These are phyloP conservation scores for Drosophila sp. DNA, from an alignment of 1,140 invertebrate species.

Conservation along the genomic window DNA sequence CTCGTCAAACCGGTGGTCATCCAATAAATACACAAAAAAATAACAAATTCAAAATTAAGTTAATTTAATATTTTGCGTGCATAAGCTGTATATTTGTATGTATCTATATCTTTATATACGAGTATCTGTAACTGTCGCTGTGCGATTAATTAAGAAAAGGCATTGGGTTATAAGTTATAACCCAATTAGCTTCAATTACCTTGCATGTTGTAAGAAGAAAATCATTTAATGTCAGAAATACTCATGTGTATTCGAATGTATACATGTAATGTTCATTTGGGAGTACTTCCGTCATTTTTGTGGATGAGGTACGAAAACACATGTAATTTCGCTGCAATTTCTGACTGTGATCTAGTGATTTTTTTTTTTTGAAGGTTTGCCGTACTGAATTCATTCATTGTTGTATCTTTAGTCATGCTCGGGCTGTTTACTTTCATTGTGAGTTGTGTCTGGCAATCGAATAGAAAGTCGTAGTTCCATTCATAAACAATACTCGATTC, in stretches of 20 bases:
- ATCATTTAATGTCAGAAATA: slow-evolving; percentile 8
- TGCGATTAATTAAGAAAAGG: slow-evolving; percentile 60
- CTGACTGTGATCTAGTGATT: slow-evolving; percentile 17
- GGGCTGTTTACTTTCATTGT: slow-evolving; percentile 32
- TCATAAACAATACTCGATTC: slow-evolving; percentile 3
- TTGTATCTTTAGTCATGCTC: slow-evolving; percentile 28
- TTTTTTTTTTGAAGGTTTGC: slow-evolving; percentile 4
- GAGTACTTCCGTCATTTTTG: slow-evolving; percentile 28
- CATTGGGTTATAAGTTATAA: slow-evolving; percentile 61
- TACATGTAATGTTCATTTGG: slow-evolving; percentile 1
- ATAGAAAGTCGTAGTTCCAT: slow-evolving; percentile 40
- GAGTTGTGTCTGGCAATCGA: slow-evolving; percentile 33
- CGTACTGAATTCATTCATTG: slow-evolving; percentile 6
- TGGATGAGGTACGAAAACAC: slow-evolving; percentile 3
- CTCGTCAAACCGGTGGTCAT: slow-evolving; percentile 61
- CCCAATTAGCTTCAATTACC: slow-evolving; percentile 79
- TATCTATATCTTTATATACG: slow-evolving; percentile 10
- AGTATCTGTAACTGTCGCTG: slow-evolving; percentile 6
- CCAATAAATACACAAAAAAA: too few relatives aligned
- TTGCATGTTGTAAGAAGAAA: slow-evolving; percentile 8
- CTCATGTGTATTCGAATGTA: background rate
- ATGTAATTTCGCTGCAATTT: slow-evolving; percentile 25
- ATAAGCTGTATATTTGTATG: background rate
- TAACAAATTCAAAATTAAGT: slow-evolving; percentile 17
- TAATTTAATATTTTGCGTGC: slow-evolving; percentile 28